Evolutionary conservation across 2,113 vertebrate species (phyloP).

Genomic region (Caranx melampygus): DNA sequence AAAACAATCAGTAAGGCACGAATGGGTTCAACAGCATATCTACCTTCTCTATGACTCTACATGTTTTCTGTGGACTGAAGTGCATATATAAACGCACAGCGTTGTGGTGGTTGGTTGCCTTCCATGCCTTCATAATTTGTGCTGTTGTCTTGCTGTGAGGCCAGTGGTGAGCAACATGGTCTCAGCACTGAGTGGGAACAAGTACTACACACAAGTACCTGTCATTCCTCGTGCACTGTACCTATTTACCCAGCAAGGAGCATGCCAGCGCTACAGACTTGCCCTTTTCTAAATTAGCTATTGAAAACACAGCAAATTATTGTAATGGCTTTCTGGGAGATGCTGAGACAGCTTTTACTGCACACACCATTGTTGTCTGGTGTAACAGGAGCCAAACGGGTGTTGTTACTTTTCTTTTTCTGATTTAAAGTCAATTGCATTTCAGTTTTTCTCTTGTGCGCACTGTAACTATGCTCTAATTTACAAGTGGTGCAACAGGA

Average conservation of each 20-base stretch:
- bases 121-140: constrained; percentile 25
- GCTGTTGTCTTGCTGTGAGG: constrained; percentile 29
- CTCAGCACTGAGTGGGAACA: constrained; percentile 17
- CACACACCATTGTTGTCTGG: constrained; percentile 17
- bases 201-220: constrained; percentile 23
- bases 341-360: constrained; percentile 52
- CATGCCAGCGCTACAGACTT: constrained; percentile 6
- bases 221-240: constrained; percentile 23
- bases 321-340: constrained; percentile 37
- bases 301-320: constrained; percentile 50
- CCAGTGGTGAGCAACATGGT: constrained; percentile 29
- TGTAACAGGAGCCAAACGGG: constrained; percentile 1
- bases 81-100: constrained; percentile 9
- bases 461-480: background rate
- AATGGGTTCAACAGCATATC: constrained; percentile 8
- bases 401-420: constrained; percentile 6
- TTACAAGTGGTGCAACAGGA: background rate
- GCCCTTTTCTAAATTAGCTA: constrained; percentile 33
- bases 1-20: background rate
- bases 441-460: background rate
- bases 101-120: constrained; percentile 18
- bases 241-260: constrained; percentile 40
- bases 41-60: constrained; percentile 5
- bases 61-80: constrained; percentile 9
- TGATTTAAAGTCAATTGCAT: background rate